Percentiles rank a stretch among this genome's conserved stretches.
These are phyloP conservation scores for Anastrepha obliqua DNA, from an alignment of 1,140 invertebrate genomes.

Conservation along the genomic window DNA sequence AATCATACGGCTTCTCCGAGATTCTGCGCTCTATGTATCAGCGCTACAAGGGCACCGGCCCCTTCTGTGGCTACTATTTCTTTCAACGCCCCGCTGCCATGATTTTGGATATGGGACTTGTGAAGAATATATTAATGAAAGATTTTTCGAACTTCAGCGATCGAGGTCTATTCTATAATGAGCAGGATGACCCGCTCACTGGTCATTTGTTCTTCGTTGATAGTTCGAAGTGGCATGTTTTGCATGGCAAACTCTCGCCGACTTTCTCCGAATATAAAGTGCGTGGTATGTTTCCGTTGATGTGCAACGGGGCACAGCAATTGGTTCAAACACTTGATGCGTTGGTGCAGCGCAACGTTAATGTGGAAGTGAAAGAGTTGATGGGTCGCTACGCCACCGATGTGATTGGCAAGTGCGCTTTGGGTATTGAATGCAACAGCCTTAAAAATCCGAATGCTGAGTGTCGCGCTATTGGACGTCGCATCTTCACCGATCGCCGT, in stretches of 20 bases:
- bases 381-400: slow-evolving; percentile 80
- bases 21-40: slow-evolving; percentile 61
- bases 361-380: slow-evolving; percentile 77
- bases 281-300: slow-evolving; percentile 76
- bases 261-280: slow-evolving; percentile 79
- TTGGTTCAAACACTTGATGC: slow-evolving; percentile 62
- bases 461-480: slow-evolving; percentile 73
- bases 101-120: slow-evolving; percentile 64
- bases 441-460: slow-evolving; percentile 74
- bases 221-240: slow-evolving; percentile 76
- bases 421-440: slow-evolving; percentile 76
- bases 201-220: slow-evolving; percentile 76
- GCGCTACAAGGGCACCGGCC: slow-evolving; percentile 64
- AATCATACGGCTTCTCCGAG: slow-evolving; percentile 1
- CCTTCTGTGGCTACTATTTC: slow-evolving; percentile 65
- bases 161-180: slow-evolving; percentile 76
- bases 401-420: slow-evolving; percentile 76
- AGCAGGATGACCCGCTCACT: slow-evolving; percentile 76
- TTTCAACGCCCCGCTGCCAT: slow-evolving; percentile 59
- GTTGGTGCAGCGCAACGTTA: slow-evolving; percentile 15
- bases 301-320: slow-evolving; percentile 68
- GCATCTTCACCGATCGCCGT: slow-evolving; percentile 61
- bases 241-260: slow-evolving; percentile 76
- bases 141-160: slow-evolving; percentile 69
- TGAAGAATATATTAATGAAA: slow-evolving; percentile 70